A percentile compares a stretch with the other conserved stretches of the same genome.
Evolutionary conservation across 1,140 invertebrate species (phyloP).

Genomic region (Nixonia krombeini): DNA sequence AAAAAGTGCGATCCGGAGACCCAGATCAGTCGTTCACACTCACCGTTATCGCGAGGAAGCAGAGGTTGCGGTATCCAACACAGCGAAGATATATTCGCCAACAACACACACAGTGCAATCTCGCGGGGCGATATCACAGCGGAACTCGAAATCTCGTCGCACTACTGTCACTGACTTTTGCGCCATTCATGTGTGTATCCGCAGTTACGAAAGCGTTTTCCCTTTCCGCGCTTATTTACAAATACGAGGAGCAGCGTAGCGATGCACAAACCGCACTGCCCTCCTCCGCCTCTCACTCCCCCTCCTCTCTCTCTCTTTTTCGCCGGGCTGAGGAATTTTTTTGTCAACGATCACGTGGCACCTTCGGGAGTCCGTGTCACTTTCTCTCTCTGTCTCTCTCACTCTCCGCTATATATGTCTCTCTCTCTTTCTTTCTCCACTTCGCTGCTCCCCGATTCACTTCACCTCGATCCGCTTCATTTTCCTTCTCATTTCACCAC

Average conservation of each 20-base stretch:
- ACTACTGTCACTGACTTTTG: constrained; percentile 2
- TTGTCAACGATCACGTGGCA: constrained; percentile 20
- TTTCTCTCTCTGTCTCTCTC: constrained; percentile 1
- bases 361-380: neutral
- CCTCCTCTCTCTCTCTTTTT: neutral
- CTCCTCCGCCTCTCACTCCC: neutral
- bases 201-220: constrained; percentile 11
- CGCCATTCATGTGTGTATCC: neutral
- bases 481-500: constrained; percentile 29
- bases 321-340: neutral
- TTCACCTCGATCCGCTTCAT: constrained; percentile 31
- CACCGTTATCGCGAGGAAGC: constrained; percentile 19
- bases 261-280: neutral
- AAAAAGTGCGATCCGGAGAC: too few relatives aligned
- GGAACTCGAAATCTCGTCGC: constrained; percentile 4
- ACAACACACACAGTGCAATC: neutral
- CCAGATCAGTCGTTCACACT: constrained; percentile 9
- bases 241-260: neutral
- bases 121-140: neutral
- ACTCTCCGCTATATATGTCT: constrained; percentile 7
- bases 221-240: constrained; percentile 11
- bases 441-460: constrained; percentile 11
- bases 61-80: constrained; percentile 15
- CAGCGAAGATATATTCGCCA: constrained; percentile 3
- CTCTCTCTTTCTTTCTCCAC: constrained; percentile 8